Conservation (phyloP, 2,797 vertebrate species). For the Halcyon chelicuti region DNA sequence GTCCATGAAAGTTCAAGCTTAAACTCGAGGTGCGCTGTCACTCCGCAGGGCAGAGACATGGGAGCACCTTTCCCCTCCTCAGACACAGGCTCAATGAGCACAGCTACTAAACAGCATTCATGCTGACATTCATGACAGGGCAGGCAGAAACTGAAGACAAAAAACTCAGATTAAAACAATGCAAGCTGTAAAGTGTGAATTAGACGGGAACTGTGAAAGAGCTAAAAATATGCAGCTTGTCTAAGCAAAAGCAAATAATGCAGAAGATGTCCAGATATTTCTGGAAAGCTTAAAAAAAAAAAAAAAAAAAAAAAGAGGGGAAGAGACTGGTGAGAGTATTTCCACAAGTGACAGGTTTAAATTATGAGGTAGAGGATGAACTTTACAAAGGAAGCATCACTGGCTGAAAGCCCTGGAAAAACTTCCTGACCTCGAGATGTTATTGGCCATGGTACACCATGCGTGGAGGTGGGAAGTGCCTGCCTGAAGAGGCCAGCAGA, state of each 20-base stretch:
- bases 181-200: background rate
- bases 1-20: background rate
- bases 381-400: slow-evolving; percentile 18
- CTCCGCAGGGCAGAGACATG: background rate
- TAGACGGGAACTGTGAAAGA: background rate
- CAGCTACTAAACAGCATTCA: background rate
- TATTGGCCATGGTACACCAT: background rate
- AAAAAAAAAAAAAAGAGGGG: too few species aligned
- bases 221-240: background rate
- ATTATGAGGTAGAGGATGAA: slow-evolving; percentile 9
- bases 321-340: background rate
- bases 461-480: background rate
- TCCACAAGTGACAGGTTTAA: slow-evolving; percentile 2
- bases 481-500: background rate
- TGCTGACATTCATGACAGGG: background rate
- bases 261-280: background rate
- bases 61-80: background rate
- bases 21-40: background rate
- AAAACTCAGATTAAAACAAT: background rate
- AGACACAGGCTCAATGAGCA: background rate
- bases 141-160: background rate
- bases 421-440: slow-evolving; percentile 49
- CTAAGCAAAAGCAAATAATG: background rate
- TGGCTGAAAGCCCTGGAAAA: slow-evolving; percentile 32
- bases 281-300: background rate